Evolutionary conservation across 2,113 vertebrate species (phyloP).

Genomic region (Tachysurus fulvidraco): DNA sequence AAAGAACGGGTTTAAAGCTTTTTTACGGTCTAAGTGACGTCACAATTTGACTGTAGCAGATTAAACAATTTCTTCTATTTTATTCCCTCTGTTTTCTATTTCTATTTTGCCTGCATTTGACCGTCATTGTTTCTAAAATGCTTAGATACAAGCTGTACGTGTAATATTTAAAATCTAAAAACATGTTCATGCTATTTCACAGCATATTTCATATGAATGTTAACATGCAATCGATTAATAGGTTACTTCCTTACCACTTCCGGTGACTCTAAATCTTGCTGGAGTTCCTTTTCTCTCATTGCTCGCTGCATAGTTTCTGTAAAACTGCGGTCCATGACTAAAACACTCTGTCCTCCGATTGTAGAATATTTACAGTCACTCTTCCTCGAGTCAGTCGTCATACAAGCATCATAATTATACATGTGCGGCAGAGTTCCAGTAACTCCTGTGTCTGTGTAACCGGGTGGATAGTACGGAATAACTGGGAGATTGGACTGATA

Average conservation of each 20-base stretch:
- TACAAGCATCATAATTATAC: slow-evolving; percentile 53
- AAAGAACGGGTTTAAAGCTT: no score
- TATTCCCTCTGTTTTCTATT: no score
- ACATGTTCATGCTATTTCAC: background rate
- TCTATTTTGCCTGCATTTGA: no score
- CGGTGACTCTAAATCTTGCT: background rate
- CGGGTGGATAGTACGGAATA: no score
- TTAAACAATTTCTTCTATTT: no score
- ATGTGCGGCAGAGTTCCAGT: slow-evolving; percentile 50
- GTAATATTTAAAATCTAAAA: background rate
- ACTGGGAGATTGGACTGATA: no score
- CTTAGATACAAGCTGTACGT: no score
- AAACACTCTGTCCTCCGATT: slow-evolving; percentile 38
- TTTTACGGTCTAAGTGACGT: no score
- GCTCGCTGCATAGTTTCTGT: slow-evolving; percentile 15
- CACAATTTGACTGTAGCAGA: no score
- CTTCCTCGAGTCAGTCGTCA: slow-evolving; percentile 48
- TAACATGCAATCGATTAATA: background rate
- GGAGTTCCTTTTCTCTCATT: background rate
- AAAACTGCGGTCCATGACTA: slow-evolving; percentile 36
- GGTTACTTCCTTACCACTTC: slow-evolving; percentile 36
- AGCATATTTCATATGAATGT: no score
- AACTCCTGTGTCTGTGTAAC: background rate
- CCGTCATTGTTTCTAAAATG: background rate
- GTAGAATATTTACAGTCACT: slow-evolving; percentile 45